Evolutionary conservation across 1,140 invertebrate species (phyloP).

Genomic region (Medauroidea extradentata): DNA sequence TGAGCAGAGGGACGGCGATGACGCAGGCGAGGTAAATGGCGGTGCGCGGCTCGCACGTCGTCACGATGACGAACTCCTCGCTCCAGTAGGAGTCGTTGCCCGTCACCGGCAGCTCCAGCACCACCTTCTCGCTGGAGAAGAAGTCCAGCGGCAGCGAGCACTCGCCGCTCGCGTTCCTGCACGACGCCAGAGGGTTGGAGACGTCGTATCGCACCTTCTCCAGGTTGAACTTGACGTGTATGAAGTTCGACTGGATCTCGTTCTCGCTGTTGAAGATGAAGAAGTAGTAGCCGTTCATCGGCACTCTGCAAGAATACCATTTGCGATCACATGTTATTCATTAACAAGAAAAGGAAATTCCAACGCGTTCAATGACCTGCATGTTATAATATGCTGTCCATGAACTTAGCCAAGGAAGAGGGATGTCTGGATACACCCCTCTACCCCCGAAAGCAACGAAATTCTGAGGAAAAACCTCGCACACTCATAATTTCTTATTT

Average conservation of each 20-base stretch:
- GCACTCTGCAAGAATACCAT: too few relatives aligned
- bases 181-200: slow-evolving; percentile 47
- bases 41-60: slow-evolving; percentile 67
- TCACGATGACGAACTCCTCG: slow-evolving; percentile 65
- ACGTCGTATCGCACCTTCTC: slow-evolving; percentile 65
- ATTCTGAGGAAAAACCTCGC: too few relatives aligned
- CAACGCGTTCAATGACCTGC: too few relatives aligned
- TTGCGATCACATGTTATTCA: too few relatives aligned
- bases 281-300: slow-evolving; percentile 71
- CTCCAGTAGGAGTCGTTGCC: slow-evolving; percentile 62
- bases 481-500: too few relatives aligned
- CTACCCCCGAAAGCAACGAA: too few relatives aligned
- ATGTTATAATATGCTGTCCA: too few relatives aligned
- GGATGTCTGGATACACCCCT: too few relatives aligned
- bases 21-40: slow-evolving; percentile 63
- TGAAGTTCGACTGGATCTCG: slow-evolving; percentile 64
- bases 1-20: slow-evolving; percentile 62
- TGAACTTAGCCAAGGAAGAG: too few relatives aligned
- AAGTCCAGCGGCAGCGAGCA: slow-evolving; percentile 62
- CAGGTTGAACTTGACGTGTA: slow-evolving; percentile 61
- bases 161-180: slow-evolving; percentile 53
- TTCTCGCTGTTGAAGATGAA: slow-evolving; percentile 80
- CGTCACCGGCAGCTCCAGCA: slow-evolving; percentile 32
- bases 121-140: slow-evolving; percentile 60
- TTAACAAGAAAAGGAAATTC: too few relatives aligned